Base-by-base conservation (phyloP, 2,888 invertebrate species). In the Eilema caniola region DNA sequence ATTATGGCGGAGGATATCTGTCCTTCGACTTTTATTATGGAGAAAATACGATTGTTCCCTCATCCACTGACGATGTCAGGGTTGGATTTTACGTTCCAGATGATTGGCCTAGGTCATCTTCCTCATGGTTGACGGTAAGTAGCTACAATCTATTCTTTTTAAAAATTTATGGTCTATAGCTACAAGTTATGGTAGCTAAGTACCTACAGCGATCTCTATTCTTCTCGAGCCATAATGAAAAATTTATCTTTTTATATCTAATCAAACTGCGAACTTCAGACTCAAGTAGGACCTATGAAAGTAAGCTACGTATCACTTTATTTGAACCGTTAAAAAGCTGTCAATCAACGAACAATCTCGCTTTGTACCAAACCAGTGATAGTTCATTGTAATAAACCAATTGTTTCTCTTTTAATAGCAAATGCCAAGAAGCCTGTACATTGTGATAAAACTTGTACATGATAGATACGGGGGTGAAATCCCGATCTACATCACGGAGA, bases 381-480 rank as follows among this genome's bases (percentile, higher is more conserved):
- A n/a, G 14, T 11, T 41, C 28, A 25, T 28, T 28, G n/a, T 28
- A 10, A 53, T 65, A n/a, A 28, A 56, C 20, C n/a, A 33, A 37
- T 59, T 31, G 28, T 12, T 56, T 56, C 20, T 37, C 41, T 69
- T 23, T 31, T 16, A 14, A 41, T 82, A 93, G 95, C 90, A 92
- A 69, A 94, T 95, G 65, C 96, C 96, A 0, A 93, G 95, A 90
- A 96, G 96, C n/a, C 89, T 97, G 28, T 88, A 93, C 70, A 95
- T 96, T 72, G 80, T 96, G 5, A 82, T 97, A 0, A 93, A 92
- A 31, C 94, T 95, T 70, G 81, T 96, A 3, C 90, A 92, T 62
- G 78, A 88, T 0, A 90, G 90, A 68, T 96, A 96, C 79, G 92
- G 92, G 12, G 91, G 92, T 14, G 93, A 96, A 81, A 93, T 95